Base-by-base conservation (phyloP, 2,113 vertebrate genomes). In the Quiscalus mexicanus region DNA sequence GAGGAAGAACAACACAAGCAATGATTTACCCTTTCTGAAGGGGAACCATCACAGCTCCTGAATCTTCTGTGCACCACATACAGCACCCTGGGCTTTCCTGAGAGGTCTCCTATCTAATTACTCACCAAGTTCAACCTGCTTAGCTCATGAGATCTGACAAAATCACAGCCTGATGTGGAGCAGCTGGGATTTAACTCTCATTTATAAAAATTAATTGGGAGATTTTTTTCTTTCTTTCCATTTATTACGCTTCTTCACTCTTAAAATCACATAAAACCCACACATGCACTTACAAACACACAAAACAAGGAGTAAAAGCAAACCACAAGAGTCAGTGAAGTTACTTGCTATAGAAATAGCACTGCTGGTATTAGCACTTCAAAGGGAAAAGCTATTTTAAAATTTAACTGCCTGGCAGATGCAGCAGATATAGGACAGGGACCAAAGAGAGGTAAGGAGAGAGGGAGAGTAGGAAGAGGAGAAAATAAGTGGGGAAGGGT, bases 281-380 rank as follows among this genome's bases (percentile, higher is more conserved):
- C 60, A 44, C 21, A 73, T 47, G 39, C 42, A 68, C 5, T 4
- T 44, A 63, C 35, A 91, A 93, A 96, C 35, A 93, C 24, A 80
- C 69, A 83, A 95, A 96, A 87, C 79, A 87, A 73, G 76, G 42
- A 94, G 52, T 84, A 77, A 91, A 94, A 91, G 44, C 62, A 95
- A 94, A 87, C 59, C 75, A 75, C 53, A 88, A 90, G 81, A 79
- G 60, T 77, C 39, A 20, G 88, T 84, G 75, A 81, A 96, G 90
- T 91, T 92, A 94, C 75, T 94, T 70, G 59, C 68, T 82, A 55
- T 23, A 93, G 94, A 95, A 97, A 94, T 79, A 92, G 71, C 86
- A 88, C 69, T 84, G 44, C 89, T 96, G 62, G 58, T 69, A 97
- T 97, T 97, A 97, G 90, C 97, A 96, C 96, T 97, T 97, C 96